A percentile compares a stretch with the other conserved stretches of the same genome.
phyloP scores from a whole-genome alignment of 1,140 invertebrate genomes.

The Lasaia peninsularis region DNA sequence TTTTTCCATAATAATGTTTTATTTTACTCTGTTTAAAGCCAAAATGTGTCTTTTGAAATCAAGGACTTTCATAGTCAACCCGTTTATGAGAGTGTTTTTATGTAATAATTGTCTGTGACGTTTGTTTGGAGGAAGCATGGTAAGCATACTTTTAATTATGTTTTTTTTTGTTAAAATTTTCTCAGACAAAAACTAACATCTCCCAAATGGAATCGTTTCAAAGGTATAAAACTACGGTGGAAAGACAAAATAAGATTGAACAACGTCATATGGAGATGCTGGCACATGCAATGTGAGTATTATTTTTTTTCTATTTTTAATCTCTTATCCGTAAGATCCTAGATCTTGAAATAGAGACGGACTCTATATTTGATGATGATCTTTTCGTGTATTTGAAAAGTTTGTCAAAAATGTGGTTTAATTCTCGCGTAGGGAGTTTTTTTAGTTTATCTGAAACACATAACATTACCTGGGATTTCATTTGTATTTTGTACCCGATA shows the following conservation, averaged over 20 bases:
- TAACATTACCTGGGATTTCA: too few relatives aligned
- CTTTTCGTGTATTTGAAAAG: too few relatives aligned
- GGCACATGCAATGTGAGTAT: constrained; percentile 99
- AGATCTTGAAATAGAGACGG: too few relatives aligned
- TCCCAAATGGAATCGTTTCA: constrained; percentile 99
- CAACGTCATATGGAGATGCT: constrained; percentile 99
- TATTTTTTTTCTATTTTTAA: too few relatives aligned
- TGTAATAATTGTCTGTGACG: constrained; percentile 52
- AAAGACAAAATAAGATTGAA: constrained; percentile 99
- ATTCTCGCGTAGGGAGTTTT: too few relatives aligned
- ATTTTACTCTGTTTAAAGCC: constrained; percentile 38
- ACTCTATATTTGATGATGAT: too few relatives aligned
- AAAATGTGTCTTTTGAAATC: constrained; percentile 53
- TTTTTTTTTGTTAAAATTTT: constrained; percentile 62
- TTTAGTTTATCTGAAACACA: too few relatives aligned
- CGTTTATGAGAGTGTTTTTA: constrained; percentile 42
- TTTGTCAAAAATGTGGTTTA: too few relatives aligned
- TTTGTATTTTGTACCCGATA: too few relatives aligned
- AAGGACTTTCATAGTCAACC: constrained; percentile 54
- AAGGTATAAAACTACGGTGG: constrained; percentile 96
- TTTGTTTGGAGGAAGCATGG: constrained; percentile 45
- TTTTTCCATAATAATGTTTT: constrained; percentile 36
- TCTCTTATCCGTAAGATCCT: too few relatives aligned
- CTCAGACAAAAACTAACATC: constrained; percentile 97
- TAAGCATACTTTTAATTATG: constrained; percentile 34